Conservation (phyloP, 2,888 invertebrate genomes). For the Dione vanillae region DNA sequence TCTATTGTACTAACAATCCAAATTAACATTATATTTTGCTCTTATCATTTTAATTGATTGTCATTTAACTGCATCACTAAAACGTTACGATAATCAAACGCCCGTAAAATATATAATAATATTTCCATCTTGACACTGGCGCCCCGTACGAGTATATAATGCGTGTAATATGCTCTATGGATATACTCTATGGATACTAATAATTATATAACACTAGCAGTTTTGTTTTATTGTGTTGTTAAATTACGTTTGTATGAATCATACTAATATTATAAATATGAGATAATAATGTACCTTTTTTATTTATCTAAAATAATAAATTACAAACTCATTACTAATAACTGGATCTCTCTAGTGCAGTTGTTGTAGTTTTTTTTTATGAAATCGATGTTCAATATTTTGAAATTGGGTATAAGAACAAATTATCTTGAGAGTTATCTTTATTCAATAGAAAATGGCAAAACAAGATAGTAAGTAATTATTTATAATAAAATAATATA, state of each 20-base stretch:
- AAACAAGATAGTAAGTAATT: no score
- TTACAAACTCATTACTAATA: no score
- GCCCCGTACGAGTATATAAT: conserved; percentile 52
- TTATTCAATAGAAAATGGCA: no score
- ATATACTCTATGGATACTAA: conserved; percentile 32
- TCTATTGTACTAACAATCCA: background rate
- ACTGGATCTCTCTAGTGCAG: no score
- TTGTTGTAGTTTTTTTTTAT: no score
- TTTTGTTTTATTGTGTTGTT: background rate
- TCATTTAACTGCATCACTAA: conserved; percentile 54
- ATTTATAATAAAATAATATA: background rate
- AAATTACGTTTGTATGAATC: conserved; percentile 26
- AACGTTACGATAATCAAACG: conserved; percentile 54
- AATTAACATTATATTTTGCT: background rate
- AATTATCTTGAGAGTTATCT: no score
- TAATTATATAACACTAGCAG: conserved; percentile 9
- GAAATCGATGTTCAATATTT: no score
- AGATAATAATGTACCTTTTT: no score
- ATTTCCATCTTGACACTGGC: conserved; percentile 62
- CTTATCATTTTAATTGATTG: background rate
- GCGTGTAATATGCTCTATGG: background rate
- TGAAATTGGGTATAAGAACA: no score
- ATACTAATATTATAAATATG: no score
- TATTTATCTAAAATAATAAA: no score
- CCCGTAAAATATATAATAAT: conserved; percentile 60